Evolutionary conservation across 2,113 vertebrate species (phyloP).

Genomic region (Indri indri): DNA sequence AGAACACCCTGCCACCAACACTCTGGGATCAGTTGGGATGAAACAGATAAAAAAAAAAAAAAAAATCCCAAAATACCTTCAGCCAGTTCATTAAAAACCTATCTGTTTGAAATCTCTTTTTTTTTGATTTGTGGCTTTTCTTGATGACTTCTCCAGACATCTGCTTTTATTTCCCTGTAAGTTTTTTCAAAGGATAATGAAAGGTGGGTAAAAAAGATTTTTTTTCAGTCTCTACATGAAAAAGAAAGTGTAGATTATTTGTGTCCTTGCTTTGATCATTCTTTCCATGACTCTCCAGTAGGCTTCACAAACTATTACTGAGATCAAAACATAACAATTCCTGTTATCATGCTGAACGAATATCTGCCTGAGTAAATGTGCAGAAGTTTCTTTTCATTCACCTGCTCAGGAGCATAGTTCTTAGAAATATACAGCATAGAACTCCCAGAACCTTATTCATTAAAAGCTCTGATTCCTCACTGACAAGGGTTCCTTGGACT

Average conservation of each 20-base stretch:
- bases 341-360: not conserved
- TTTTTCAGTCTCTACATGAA: not conserved
- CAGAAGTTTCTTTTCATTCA: slow-evolving; percentile 48
- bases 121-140: slow-evolving; percentile 65
- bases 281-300: slow-evolving; percentile 39
- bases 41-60: not conserved
- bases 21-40: slow-evolving; percentile 53
- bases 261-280: slow-evolving; percentile 63
- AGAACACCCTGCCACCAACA: slow-evolving; percentile 31
- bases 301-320: slow-evolving; percentile 56
- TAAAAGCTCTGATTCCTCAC: slow-evolving; percentile 28
- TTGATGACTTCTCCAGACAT: slow-evolving; percentile 70
- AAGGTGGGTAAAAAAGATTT: slow-evolving; percentile 45
- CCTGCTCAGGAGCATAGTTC: slow-evolving; percentile 20
- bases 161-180: slow-evolving; percentile 61
- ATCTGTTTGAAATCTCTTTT: slow-evolving; percentile 70
- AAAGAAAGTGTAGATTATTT: slow-evolving; percentile 52
- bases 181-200: slow-evolving; percentile 53
- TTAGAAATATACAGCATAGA: slow-evolving; percentile 38
- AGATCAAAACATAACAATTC: slow-evolving; percentile 59
- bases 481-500: not conserved
- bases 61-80: not conserved
- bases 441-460: slow-evolving; percentile 33
- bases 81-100: slow-evolving; percentile 64
- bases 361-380: slow-evolving; percentile 41